Evolutionary conservation across 1,140 invertebrate genomes (phyloP).

Genomic region (Cydia splendana): DNA sequence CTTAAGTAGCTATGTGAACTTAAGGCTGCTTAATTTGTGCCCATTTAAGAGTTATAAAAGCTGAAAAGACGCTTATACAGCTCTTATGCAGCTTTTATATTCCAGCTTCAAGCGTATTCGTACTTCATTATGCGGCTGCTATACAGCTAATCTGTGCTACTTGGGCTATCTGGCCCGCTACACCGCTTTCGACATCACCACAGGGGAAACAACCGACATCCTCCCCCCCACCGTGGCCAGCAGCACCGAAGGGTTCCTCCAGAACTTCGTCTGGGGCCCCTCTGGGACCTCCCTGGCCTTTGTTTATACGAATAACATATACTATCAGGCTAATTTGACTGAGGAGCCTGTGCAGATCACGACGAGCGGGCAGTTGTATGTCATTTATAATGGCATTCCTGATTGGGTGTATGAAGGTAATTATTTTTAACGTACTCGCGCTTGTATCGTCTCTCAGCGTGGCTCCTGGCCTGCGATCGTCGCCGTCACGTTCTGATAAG

Average conservation of each 20-base stretch:
- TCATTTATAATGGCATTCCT: constrained; percentile 89
- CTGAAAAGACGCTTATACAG: too few species aligned
- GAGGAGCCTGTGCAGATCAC: constrained; percentile 80
- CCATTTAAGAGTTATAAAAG: too few species aligned
- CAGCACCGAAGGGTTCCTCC: constrained; percentile 77
- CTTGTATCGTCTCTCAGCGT: neutral
- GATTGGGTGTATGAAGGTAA: constrained; percentile 89
- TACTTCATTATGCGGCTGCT: too few species aligned
- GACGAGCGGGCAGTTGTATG: constrained; percentile 79
- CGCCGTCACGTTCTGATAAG: too few species aligned
- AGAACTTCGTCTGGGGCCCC: constrained; percentile 87
- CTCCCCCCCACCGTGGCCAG: constrained; percentile 50
- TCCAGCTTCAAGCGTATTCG: too few species aligned
- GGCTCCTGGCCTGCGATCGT: too few species aligned
- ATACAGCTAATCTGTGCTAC: too few species aligned
- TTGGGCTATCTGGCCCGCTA: too few species aligned
- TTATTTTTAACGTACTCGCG: constrained; percentile 23
- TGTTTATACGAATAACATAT: constrained; percentile 90
- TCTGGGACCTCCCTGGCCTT: constrained; percentile 86
- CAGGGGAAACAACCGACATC: constrained; percentile 55
- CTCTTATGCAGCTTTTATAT: too few species aligned
- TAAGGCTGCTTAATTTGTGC: too few species aligned
- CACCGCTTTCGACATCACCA: constrained; percentile 75
- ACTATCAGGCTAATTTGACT: constrained; percentile 81
- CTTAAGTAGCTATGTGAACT: too few species aligned